Conservation (phyloP, 2,113 vertebrate species). For the Sclerurus mexicanus region DNA sequence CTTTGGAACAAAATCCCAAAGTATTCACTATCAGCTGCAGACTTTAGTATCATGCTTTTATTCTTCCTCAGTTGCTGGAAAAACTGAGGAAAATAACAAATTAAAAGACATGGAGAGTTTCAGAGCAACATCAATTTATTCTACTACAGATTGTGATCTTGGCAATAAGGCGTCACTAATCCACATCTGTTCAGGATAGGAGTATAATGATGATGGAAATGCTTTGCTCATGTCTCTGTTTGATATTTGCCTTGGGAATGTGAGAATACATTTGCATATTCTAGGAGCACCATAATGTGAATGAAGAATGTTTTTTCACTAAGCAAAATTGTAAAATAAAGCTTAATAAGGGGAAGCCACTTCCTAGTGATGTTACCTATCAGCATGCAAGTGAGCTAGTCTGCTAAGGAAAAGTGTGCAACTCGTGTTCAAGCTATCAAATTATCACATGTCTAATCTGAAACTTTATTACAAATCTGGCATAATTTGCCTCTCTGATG, state of each 20-base stretch:
- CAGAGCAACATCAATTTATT: slow-evolving; percentile 19
- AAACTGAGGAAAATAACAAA: not conserved
- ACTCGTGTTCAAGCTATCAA: not conserved
- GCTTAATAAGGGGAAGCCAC: not conserved
- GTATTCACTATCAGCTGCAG: not conserved
- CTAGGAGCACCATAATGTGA: not conserved
- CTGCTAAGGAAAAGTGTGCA: not conserved
- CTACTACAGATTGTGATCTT: slow-evolving; percentile 16
- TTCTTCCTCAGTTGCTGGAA: not conserved
- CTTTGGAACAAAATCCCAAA: not conserved
- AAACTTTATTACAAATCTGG: not conserved
- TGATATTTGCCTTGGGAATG: slow-evolving; percentile 46
- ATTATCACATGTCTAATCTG: not conserved
- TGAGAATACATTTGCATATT: slow-evolving; percentile 14
- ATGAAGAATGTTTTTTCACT: not conserved
- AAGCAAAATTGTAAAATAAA: not conserved
- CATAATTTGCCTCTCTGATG: not conserved
- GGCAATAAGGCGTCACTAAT: slow-evolving; percentile 47
- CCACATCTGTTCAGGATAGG: slow-evolving; percentile 41
- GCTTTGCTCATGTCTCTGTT: slow-evolving; percentile 13
- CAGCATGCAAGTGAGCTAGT: not conserved
- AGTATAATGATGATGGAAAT: slow-evolving; percentile 46
- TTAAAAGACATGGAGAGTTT: not conserved
- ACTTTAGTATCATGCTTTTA: not conserved
- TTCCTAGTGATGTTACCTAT: not conserved